Percentiles rank a stretch among this genome's conserved stretches.
Evolutionary conservation across 53 echinoderm and acorn worm species (phyloP).

Genomic region (Henricia sp.): DNA sequence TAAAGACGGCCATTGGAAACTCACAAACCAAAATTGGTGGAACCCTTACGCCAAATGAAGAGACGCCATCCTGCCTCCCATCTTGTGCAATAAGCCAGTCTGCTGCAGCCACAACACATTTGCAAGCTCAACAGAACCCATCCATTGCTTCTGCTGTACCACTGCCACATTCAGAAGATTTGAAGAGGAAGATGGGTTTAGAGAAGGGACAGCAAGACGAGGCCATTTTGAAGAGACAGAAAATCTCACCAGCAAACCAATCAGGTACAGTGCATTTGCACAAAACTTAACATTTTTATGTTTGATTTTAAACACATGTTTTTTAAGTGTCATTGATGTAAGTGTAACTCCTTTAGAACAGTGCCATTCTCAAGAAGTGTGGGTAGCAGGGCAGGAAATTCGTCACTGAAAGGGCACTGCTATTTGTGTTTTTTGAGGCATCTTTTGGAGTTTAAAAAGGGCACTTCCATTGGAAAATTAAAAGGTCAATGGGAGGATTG

Average conservation of each 20-base stretch:
- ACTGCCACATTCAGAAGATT: background rate
- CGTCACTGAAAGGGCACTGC: too few relatives aligned
- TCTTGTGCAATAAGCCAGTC: slow-evolving; percentile 39
- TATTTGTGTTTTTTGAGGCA: too few relatives aligned
- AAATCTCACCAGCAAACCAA: slow-evolving; percentile 9
- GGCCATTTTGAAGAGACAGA: slow-evolving; percentile 21
- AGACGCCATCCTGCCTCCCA: background rate
- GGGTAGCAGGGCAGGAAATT: too few relatives aligned
- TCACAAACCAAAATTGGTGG: background rate
- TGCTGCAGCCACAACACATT: slow-evolving; percentile 13
- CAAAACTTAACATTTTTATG: too few relatives aligned
- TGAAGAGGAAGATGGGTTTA: slow-evolving; percentile 12
- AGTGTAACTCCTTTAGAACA: too few relatives aligned
- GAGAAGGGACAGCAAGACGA: background rate
- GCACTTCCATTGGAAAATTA: too few relatives aligned
- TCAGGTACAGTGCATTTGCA: slow-evolving; percentile 5
- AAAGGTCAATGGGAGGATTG: background rate
- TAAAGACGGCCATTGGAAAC: background rate
- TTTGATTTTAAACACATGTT: too few relatives aligned
- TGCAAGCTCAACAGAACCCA: slow-evolving; percentile 1
- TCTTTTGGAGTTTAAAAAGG: too few relatives aligned
- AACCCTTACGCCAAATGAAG: background rate
- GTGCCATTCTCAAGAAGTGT: too few relatives aligned
- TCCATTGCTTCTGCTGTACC: background rate
- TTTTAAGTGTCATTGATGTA: too few relatives aligned